Percentiles rank a stretch among this genome's conserved stretches.
Conservation (phyloP, 2,113 vertebrate genomes). For the Candoia aspera region DNA sequence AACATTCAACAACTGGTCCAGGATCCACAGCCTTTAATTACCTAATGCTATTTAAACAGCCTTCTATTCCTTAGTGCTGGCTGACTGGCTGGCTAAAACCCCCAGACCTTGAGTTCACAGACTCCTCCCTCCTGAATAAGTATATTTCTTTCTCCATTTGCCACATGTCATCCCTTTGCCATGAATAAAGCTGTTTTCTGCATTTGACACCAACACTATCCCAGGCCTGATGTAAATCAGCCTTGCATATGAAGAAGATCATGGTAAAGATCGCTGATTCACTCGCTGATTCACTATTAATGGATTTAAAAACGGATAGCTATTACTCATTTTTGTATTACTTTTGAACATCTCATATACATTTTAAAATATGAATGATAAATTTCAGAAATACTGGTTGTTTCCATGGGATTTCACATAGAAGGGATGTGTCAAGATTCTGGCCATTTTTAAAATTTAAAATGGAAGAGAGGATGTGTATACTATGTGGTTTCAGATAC, state of each 20-base stretch:
- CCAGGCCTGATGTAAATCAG: neutral
- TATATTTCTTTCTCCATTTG: neutral
- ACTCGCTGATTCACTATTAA: neutral
- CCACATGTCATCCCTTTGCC: neutral
- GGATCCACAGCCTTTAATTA: neutral
- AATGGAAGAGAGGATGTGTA: neutral
- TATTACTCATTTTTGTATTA: neutral
- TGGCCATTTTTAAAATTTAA: neutral
- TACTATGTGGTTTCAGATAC: neutral
- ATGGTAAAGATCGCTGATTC: neutral
- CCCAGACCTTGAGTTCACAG: neutral
- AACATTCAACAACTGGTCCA: constrained; percentile 4
- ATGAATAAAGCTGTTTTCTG: neutral
- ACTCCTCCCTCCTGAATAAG: neutral
- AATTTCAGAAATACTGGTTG: neutral
- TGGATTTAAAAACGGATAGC: neutral
- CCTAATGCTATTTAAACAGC: neutral
- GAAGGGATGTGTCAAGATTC: neutral
- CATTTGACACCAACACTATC: neutral
- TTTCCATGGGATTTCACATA: neutral
- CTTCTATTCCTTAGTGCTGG: neutral
- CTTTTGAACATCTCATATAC: neutral
- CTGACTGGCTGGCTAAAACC: neutral
- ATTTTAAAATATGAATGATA: neutral
- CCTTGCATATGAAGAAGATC: neutral